Conservation (phyloP, 2,113 vertebrate species). For the Leiothrix lutea region DNA sequence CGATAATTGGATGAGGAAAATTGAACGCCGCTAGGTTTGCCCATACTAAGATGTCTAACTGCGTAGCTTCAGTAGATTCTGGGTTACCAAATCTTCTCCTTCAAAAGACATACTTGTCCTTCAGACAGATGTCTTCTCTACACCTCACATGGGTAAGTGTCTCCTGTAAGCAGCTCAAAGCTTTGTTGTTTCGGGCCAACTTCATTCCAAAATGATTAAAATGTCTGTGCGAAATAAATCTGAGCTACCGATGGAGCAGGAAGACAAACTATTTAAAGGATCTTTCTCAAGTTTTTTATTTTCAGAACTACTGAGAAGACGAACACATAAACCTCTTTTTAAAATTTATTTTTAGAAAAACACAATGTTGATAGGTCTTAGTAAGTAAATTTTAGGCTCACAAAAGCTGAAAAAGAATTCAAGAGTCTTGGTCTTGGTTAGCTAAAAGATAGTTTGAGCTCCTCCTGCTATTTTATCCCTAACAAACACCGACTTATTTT, state of each 20-base stretch:
- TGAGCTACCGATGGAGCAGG: not conserved
- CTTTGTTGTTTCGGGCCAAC: not conserved
- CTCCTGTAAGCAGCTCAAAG: not conserved
- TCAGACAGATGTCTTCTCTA: not conserved
- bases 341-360: constrained; percentile 45
- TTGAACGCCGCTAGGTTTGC: accelerated
- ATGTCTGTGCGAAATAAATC: not conserved
- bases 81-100: not conserved
- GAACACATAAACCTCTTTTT: not conserved
- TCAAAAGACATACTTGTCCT: not conserved
- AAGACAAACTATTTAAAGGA: not conserved
- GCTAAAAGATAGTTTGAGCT: not conserved
- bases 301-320: not conserved
- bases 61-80: not conserved
- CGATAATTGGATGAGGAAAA: not conserved
- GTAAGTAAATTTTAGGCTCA: constrained; percentile 18
- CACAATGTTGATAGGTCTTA: constrained; percentile 2
- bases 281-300: not conserved
- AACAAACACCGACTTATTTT: not conserved
- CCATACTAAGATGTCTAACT: not conserved
- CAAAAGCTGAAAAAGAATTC: not conserved
- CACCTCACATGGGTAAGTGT: accelerated
- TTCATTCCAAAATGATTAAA: not conserved
- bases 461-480: not conserved
- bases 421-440: not conserved